Percentiles rank a stretch among this genome's conserved stretches.
These are phyloP conservation scores for Leptopilina clavipes DNA, from an alignment of 1,140 invertebrate species.

Conservation along the genomic window DNA sequence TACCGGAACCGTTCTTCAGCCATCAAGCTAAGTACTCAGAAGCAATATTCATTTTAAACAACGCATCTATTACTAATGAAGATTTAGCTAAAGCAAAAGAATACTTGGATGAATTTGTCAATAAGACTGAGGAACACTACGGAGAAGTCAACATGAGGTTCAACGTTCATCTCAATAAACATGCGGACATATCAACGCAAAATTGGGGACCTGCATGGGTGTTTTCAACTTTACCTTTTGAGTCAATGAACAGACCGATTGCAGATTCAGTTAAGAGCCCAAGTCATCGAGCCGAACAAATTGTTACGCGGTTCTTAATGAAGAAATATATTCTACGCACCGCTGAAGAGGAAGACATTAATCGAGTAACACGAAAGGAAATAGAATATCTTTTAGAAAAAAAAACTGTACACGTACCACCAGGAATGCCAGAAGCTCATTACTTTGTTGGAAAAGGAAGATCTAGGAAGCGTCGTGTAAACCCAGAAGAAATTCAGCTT, in stretches of 20 bases:
- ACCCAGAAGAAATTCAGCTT: too few species aligned
- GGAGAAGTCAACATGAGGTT: slow-evolving; percentile 24
- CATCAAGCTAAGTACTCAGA: neutral
- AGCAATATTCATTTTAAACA: neutral
- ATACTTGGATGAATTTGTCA: slow-evolving; percentile 8
- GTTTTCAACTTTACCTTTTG: slow-evolving; percentile 33
- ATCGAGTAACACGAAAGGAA: too few species aligned
- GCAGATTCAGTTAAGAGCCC: slow-evolving; percentile 22
- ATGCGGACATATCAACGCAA: neutral
- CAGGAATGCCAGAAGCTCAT: too few species aligned
- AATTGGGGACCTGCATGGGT: slow-evolving; percentile 38
- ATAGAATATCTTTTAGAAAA: too few species aligned
- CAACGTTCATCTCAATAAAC: slow-evolving; percentile 31
- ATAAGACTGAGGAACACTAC: neutral
- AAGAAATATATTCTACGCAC: neutral
- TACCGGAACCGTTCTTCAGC: neutral
- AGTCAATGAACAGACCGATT: slow-evolving; percentile 36
- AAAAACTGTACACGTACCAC: too few species aligned
- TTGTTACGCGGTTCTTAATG: neutral
- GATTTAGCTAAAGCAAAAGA: neutral
- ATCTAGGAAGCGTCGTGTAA: neutral
- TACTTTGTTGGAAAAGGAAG: too few species aligned
- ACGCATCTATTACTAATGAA: neutral
- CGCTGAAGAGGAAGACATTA: too few species aligned
- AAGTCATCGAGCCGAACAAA: slow-evolving; percentile 12